These are phyloP conservation scores for Tribolium freemani DNA, from an alignment of 2,888 invertebrate species.

Conservation along the genomic window DNA sequence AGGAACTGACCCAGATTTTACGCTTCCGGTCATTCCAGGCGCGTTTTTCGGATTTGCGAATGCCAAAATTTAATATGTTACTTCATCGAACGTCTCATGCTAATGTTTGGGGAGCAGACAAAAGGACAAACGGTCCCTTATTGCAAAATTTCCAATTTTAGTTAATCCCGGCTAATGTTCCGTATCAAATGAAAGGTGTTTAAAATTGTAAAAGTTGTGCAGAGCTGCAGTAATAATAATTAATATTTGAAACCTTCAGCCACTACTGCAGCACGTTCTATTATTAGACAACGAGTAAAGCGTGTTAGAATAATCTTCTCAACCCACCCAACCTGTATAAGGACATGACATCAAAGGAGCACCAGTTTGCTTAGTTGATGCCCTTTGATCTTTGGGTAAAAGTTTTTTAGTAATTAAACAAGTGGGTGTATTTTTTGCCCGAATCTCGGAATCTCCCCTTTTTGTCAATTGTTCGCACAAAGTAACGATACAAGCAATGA, in stretches of 20 bases:
- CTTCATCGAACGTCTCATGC: conserved; percentile 10
- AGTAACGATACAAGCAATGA: conserved; percentile 43
- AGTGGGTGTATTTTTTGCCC: not conserved
- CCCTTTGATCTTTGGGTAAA: not conserved
- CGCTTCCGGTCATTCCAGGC: conserved; percentile 51
- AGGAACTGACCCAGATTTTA: conserved; percentile 59
- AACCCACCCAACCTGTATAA: conserved; percentile 4
- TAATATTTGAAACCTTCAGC: not conserved
- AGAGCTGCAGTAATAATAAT: not conserved
- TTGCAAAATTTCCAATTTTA: no score
- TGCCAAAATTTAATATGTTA: conserved; percentile 20
- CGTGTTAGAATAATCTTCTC: conserved; percentile 14
- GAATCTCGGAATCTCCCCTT: not conserved
- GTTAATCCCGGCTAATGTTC: no score
- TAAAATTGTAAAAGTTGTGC: not conserved
- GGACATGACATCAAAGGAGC: conserved; percentile 27
- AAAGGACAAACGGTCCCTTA: not conserved
- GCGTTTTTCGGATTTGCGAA: not conserved
- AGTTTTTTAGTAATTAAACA: not conserved
- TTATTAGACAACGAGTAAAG: not conserved
- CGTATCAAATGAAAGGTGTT: no score
- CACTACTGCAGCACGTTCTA: not conserved
- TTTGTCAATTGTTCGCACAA: not conserved
- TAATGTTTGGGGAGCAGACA: conserved; percentile 18
- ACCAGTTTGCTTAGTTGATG: not conserved